Conservation (phyloP, 2,888 invertebrate species). For the Sarcophaga variegata region DNA sequence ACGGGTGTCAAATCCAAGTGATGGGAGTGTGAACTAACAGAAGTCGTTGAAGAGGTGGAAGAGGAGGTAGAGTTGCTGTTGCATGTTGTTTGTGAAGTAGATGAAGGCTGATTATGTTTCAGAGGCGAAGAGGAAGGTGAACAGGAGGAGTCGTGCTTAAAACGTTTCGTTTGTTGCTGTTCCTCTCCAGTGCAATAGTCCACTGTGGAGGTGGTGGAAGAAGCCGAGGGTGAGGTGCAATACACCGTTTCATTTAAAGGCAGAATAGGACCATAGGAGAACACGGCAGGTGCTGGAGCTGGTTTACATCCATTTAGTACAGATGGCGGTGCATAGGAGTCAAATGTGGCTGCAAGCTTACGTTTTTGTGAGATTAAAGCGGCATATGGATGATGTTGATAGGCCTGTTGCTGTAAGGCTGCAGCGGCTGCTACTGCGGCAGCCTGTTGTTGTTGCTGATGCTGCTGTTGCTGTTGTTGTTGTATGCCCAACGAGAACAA, state of each 20-base stretch:
- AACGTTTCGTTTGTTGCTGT: conserved; percentile 72
- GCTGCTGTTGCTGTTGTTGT: conserved; percentile 81
- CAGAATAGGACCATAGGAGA: conserved; percentile 56
- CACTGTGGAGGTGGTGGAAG: conserved; percentile 75
- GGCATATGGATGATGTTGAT: conserved; percentile 75
- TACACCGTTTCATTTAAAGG: conserved; percentile 72
- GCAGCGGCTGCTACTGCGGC: conserved; percentile 72
- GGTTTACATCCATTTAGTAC: background rate
- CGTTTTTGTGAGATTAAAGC: conserved; percentile 75
- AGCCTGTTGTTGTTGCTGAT: conserved; percentile 73
- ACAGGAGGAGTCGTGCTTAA: conserved; percentile 76
- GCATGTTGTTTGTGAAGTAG: conserved; percentile 75
- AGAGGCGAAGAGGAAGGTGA: conserved; percentile 77
- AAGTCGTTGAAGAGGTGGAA: conserved; percentile 7
- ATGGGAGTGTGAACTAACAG: conserved; percentile 46
- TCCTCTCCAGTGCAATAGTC: conserved; percentile 77
- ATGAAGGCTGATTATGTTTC: conserved; percentile 75
- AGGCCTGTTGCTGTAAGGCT: conserved; percentile 71
- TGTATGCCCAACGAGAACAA: conserved; percentile 86
- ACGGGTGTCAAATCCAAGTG: conserved; percentile 76
- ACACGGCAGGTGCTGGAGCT: conserved; percentile 52
- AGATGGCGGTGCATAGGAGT: conserved; percentile 72
- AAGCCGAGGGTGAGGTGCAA: conserved; percentile 80
- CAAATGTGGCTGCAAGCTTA: conserved; percentile 72
- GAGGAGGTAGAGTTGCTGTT: conserved; percentile 40